These are phyloP conservation scores for Tachina fera DNA, from an alignment of 2,888 invertebrate species.

Conservation along the genomic window DNA sequence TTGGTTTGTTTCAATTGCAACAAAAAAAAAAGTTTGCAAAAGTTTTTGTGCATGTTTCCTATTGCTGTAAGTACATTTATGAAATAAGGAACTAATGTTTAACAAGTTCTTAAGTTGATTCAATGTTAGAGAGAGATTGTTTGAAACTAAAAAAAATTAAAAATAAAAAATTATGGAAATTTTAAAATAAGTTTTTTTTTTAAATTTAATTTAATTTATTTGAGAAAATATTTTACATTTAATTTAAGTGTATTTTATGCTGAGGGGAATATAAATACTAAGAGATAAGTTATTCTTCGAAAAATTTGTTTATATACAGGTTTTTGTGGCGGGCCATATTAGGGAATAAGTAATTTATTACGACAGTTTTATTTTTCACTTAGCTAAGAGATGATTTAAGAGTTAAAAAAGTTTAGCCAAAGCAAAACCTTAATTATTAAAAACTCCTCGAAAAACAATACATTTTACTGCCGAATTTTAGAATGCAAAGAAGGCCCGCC, in stretches of 20 bases:
- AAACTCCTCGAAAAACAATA: too few relatives aligned
- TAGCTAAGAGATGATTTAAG: too few relatives aligned
- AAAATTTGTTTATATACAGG: background rate
- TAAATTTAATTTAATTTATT: background rate
- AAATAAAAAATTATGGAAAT: background rate
- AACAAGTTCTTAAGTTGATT: conserved; percentile 31
- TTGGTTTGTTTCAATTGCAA: background rate
- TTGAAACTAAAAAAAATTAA: background rate
- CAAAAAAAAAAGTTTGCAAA: background rate
- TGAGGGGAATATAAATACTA: too few relatives aligned
- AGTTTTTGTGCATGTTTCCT: conserved; percentile 22
- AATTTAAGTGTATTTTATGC: background rate
- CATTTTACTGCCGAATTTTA: too few relatives aligned
- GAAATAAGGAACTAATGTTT: conserved; percentile 39
- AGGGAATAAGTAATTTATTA: background rate
- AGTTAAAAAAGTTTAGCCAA: too few relatives aligned
- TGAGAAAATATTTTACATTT: background rate
- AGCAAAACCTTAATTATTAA: too few relatives aligned
- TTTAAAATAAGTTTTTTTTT: conserved; percentile 8
- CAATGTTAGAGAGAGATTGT: conserved; percentile 18
- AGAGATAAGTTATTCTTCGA: background rate
- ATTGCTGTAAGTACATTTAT: conserved; percentile 48
- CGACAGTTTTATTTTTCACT: too few relatives aligned
- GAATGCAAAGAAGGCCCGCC: too few relatives aligned
- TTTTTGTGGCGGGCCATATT: background rate